phyloP scores from a whole-genome alignment of 2,113 vertebrate species.

The Diadophis punctatus region DNA sequence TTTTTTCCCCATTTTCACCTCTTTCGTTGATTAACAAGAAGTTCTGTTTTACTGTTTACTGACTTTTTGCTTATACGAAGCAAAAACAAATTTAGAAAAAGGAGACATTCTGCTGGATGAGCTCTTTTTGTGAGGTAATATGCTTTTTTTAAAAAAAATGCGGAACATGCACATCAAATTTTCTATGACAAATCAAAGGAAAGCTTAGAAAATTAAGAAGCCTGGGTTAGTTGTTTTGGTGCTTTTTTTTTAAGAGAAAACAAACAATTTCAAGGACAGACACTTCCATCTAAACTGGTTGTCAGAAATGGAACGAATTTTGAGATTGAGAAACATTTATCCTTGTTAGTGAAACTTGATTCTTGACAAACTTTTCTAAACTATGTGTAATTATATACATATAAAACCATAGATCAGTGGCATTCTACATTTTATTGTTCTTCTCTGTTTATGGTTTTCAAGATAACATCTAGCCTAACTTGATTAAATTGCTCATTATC shows the following conservation, averaged over 20 bases:
- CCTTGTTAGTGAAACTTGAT: not conserved
- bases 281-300: slow-evolving; percentile 9
- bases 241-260: not conserved
- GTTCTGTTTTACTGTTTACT: slow-evolving; percentile 44
- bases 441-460: slow-evolving; percentile 1
- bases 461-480: not conserved
- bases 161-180: slow-evolving; percentile 12
- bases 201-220: slow-evolving; percentile 6
- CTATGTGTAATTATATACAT: slow-evolving; percentile 1
- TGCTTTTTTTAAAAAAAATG: slow-evolving; percentile 41
- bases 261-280: not conserved
- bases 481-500: not conserved
- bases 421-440: not conserved
- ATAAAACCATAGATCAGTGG: not conserved
- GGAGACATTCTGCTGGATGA: slow-evolving; percentile 33
- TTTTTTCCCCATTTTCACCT: not conserved
- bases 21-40: not conserved
- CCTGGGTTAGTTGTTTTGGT: not conserved
- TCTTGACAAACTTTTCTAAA: not conserved
- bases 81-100: slow-evolving; percentile 48
- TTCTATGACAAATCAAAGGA: slow-evolving; percentile 25
- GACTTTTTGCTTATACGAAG: slow-evolving; percentile 36
- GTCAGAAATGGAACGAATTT: slow-evolving; percentile 15
- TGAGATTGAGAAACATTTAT: slow-evolving; percentile 3
- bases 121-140: slow-evolving; percentile 34